Conservation (phyloP, 92 coral and sea anemone species). For the Galaxea fascicularis region DNA sequence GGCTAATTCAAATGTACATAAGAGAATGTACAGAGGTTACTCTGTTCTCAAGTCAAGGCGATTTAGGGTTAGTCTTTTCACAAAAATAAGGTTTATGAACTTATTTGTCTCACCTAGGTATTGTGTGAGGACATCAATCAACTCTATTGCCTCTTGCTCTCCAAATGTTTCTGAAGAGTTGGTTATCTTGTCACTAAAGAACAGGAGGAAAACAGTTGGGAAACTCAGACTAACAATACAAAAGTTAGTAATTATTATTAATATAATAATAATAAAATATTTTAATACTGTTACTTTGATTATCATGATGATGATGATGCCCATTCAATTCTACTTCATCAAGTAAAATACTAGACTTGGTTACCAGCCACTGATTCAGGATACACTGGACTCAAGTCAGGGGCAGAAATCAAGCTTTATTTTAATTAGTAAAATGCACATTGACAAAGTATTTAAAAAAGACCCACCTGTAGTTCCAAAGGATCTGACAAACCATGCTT, state of each 20-base stretch:
- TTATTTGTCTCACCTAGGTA: constrained; percentile 78
- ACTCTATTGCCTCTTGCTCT: constrained; percentile 86
- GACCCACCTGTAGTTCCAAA: constrained; percentile 96
- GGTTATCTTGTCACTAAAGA: constrained; percentile 81
- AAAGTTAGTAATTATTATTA: not conserved
- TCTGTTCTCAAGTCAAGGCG: not conserved
- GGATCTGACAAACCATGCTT: constrained; percentile 98
- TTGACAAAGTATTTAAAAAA: not conserved
- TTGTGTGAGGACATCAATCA: constrained; percentile 85
- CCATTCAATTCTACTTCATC: no score
- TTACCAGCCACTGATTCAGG: no score
- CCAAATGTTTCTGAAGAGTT: constrained; percentile 83
- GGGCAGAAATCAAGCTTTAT: no score
- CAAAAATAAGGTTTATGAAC: not conserved
- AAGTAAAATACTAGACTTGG: no score
- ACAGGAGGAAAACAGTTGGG: not conserved
- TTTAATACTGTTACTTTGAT: no score
- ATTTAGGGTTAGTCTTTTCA: not conserved
- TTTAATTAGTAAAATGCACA: not conserved
- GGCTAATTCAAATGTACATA: no score
- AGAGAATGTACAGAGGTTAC: no score
- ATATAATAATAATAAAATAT: no score
- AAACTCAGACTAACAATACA: not conserved
- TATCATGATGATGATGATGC: no score
- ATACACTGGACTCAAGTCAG: no score